Percentiles rank a stretch among this genome's conserved stretches.
Conservation (phyloP, 2,113 vertebrate genomes). For the Dolichallabes microphthalmus region DNA sequence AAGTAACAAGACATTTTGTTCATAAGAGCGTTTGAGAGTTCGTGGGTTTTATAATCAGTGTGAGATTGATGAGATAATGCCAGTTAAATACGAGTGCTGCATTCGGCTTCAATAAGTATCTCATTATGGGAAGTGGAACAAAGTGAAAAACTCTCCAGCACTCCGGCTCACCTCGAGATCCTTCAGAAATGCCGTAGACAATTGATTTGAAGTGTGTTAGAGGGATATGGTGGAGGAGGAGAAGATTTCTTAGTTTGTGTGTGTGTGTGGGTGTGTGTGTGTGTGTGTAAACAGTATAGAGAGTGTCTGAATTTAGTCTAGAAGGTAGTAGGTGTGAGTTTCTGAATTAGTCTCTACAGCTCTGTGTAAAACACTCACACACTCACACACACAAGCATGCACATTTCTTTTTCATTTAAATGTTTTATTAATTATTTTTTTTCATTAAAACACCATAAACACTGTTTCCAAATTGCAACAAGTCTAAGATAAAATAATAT, state of each 20-base stretch:
- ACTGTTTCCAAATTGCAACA: background rate
- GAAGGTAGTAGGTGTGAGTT: background rate
- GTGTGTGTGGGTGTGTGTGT: background rate
- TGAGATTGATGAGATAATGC: constrained; percentile 28
- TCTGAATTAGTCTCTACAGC: background rate
- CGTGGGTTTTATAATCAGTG: background rate
- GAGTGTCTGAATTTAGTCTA: background rate
- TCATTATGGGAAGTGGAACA: constrained; percentile 47
- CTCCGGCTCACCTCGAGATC: constrained; percentile 48
- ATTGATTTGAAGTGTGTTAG: constrained; percentile 8
- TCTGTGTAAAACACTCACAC: background rate
- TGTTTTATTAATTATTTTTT: background rate
- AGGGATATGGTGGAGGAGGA: background rate
- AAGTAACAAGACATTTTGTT: constrained; percentile 7
- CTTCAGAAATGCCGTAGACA: constrained; percentile 41
- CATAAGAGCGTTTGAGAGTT: background rate
- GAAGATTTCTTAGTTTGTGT: constrained; percentile 17
- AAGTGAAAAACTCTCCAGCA: constrained; percentile 44
- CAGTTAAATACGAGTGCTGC: constrained; percentile 12
- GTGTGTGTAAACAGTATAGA: background rate
- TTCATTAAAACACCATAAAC: background rate
- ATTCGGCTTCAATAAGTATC: constrained; percentile 20
- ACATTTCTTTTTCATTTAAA: background rate
- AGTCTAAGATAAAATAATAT: background rate
- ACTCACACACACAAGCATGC: background rate